Evolutionary conservation across 2,888 invertebrate species (phyloP), one percentile per base, ranked within the genome.

Genomic region (Gymnoscelis rufifasciata): DNA sequence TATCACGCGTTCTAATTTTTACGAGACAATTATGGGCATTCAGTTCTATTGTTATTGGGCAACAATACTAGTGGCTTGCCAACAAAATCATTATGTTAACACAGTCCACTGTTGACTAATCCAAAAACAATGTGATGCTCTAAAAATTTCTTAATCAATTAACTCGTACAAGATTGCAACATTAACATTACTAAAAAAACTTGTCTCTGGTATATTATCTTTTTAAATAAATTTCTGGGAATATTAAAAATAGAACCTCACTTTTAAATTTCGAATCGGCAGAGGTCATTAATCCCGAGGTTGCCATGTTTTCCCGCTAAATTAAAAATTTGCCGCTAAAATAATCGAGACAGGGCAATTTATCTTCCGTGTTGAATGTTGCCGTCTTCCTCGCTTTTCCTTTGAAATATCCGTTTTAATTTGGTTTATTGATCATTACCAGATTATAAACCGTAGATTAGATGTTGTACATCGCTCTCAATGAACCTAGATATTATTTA

Each of bases 1-100:
- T 78, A 56, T 66, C 66, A 68, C 63, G 69, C 58, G 67, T 54
- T 54, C 62, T 53, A 62, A 61, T 69, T 72, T 66, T 68, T 65
- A 57, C 52, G 47, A 60, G 60, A 59, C 68, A 60, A 60, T 64
- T 64, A 59, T 60, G 57, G 57, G 49, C 51, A 62, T 59, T 61
- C 59, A 38, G 35, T 29, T 12, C 47, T 43, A 57, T 57, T 57
- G 54, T 57, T 48, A 38, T 12, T 26, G 27, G 19, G 7, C 41
- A 26, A 57, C 66, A 62, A 55, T 56, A 51, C 57, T 47, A 54
- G 47, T 57, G 7, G 35, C 38, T 40, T 54, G 66, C 62, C 64
- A 68, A 61, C 54, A 53, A 12, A 29, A 36, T 35, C 7, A 28
- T 19, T 39, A 3, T 23, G 35, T 27, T 7, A 30, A 8, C 14